phyloP scores from a whole-genome alignment of 2,113 vertebrate genomes.

The Peucedramus taeniatus region DNA sequence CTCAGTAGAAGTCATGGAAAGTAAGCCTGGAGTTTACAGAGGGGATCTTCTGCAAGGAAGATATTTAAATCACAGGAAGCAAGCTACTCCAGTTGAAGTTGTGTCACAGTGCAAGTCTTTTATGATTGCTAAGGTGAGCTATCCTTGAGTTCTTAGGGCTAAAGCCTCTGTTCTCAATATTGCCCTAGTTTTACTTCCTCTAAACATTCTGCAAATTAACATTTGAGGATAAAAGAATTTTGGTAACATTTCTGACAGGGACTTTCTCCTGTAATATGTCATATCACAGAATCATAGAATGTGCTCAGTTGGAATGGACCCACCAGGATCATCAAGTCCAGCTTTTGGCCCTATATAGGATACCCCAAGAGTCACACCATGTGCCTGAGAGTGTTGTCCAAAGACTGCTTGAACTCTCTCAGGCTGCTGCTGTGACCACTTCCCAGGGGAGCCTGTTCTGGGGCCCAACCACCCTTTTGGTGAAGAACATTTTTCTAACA shows the following conservation, averaged over 20 bases:
- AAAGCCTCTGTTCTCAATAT: background rate
- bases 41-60: background rate
- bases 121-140: background rate
- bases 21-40: background rate
- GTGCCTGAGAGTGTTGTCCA: background rate
- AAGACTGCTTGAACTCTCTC: background rate
- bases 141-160: background rate
- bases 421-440: background rate
- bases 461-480: rapidly evolving
- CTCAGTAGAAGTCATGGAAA: background rate
- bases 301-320: background rate
- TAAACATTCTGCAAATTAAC: background rate
- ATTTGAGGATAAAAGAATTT: background rate
- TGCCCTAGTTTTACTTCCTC: background rate
- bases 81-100: background rate
- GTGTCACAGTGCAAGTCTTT: background rate
- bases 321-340: background rate
- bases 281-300: background rate
- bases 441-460: background rate
- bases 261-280: background rate
- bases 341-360: background rate
- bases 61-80: background rate
- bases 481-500: background rate
- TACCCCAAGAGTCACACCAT: background rate
- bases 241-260: background rate